These are phyloP conservation scores for Vannuccia rotundouncinata DNA, from an alignment of 2,888 invertebrate genomes.

Conservation along the genomic window DNA sequence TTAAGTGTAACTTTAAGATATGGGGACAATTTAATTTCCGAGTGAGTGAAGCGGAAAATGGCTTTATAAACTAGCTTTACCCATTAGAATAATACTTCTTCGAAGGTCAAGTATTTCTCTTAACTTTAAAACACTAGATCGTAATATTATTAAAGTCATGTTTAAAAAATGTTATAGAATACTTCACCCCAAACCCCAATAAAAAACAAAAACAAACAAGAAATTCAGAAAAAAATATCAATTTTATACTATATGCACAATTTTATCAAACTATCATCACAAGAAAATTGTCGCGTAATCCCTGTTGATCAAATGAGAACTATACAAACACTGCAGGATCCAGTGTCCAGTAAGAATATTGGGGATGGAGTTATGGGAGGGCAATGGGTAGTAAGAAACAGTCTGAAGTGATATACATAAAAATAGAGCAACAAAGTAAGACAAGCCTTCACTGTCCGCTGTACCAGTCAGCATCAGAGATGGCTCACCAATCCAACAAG, in stretches of 20 bases:
- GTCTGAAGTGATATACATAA: not conserved
- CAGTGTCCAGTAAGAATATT: not conserved
- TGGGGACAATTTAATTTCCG: too few species aligned
- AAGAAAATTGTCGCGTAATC: slow-evolving; percentile 9
- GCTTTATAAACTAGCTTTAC: too few species aligned
- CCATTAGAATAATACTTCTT: too few species aligned
- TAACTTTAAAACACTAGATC: too few species aligned
- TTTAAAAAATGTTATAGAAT: not conserved
- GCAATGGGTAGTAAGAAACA: not conserved
- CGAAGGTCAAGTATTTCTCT: too few species aligned
- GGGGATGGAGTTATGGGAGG: not conserved
- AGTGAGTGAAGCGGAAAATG: too few species aligned
- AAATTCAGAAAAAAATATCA: not conserved
- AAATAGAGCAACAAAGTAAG: not conserved
- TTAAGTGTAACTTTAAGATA: too few species aligned
- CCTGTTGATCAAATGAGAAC: slow-evolving; percentile 1
- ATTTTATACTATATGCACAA: slow-evolving; percentile 21
- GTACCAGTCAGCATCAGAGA: not conserved
- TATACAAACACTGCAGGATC: slow-evolving; percentile 10
- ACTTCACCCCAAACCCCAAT: not conserved
- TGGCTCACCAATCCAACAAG: too few species aligned
- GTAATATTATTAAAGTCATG: not conserved
- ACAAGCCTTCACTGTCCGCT: not conserved
- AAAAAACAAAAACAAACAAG: not conserved
- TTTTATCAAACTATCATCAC: slow-evolving; percentile 23